Conservation (phyloP, 2,888 invertebrate genomes). For the Lochmaea crataegi region DNA sequence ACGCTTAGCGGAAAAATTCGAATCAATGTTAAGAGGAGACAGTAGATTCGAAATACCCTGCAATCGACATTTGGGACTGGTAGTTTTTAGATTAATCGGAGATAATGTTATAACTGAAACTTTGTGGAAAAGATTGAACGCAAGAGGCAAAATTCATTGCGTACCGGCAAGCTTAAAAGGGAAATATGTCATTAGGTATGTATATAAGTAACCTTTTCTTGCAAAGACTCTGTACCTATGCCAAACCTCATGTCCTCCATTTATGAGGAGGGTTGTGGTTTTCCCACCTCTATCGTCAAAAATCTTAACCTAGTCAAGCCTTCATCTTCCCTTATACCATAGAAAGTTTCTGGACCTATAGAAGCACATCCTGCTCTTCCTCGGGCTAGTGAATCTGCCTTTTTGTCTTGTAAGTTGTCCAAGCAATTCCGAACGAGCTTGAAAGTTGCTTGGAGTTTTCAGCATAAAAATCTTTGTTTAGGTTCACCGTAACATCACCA, state of each 20-base stretch:
- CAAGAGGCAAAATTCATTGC: slow-evolving; percentile 89
- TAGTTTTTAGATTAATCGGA: slow-evolving; percentile 89
- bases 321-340: too few relatives aligned
- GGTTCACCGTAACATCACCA: slow-evolving; percentile 94
- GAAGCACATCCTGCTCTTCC: too few relatives aligned
- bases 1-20: slow-evolving; percentile 89
- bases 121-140: slow-evolving; percentile 87
- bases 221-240: too few relatives aligned
- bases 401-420: too few relatives aligned
- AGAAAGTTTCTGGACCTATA: too few relatives aligned
- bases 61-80: slow-evolving; percentile 86
- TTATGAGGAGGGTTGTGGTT: too few relatives aligned
- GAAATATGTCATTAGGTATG: slow-evolving; percentile 78
- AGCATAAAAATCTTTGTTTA: slow-evolving; percentile 5
- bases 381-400: too few relatives aligned
- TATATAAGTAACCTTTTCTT: too few relatives aligned
- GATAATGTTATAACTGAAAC: slow-evolving; percentile 90
- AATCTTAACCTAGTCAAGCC: too few relatives aligned
- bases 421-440: background rate
- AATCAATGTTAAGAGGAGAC: slow-evolving; percentile 85
- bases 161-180: slow-evolving; percentile 94
- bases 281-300: too few relatives aligned
- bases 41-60: slow-evolving; percentile 92
- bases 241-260: too few relatives aligned
- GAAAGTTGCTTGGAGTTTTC: too few relatives aligned